A percentile compares a stretch with the other conserved stretches of the same genome.
These are phyloP conservation scores for Oncorhynchus mykiss DNA, from an alignment of 2,113 vertebrate genomes.

Conservation along the genomic window DNA sequence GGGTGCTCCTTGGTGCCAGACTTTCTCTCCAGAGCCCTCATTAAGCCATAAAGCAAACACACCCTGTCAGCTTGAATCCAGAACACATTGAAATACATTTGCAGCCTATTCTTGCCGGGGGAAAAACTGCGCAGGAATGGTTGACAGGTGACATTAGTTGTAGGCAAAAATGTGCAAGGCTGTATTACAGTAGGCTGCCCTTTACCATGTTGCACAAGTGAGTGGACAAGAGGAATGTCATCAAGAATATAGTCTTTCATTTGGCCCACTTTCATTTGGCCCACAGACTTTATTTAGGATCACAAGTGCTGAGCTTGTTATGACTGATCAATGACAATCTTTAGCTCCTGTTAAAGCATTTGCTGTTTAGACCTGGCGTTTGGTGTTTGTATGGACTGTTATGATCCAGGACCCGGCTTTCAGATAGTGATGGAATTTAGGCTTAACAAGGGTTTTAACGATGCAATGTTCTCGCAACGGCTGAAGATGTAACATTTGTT, in stretches of 20 bases:
- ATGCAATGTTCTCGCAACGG: too few relatives aligned
- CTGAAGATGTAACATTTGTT: too few relatives aligned
- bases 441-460: too few relatives aligned
- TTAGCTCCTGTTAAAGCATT: too few relatives aligned
- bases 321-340: too few relatives aligned
- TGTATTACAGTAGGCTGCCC: neutral
- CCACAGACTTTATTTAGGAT: neutral
- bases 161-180: neutral
- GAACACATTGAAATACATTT: neutral
- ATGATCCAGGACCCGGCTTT: too few relatives aligned
- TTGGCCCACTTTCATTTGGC: too few relatives aligned
- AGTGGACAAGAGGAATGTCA: conserved; percentile 7
- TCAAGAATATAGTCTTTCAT: neutral
- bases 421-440: too few relatives aligned
- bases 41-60: too few relatives aligned
- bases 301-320: too few relatives aligned
- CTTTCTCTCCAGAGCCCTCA: neutral
- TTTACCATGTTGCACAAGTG: neutral
- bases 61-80: neutral
- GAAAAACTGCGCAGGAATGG: neutral
- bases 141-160: neutral
- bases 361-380: too few relatives aligned
- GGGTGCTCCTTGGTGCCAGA: neutral
- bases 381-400: too few relatives aligned
- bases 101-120: neutral